Evolutionary conservation across 2,113 vertebrate genomes (phyloP), one percentile per base, ranked within the genome.

Genomic region (Probosciger aterrimus): DNA sequence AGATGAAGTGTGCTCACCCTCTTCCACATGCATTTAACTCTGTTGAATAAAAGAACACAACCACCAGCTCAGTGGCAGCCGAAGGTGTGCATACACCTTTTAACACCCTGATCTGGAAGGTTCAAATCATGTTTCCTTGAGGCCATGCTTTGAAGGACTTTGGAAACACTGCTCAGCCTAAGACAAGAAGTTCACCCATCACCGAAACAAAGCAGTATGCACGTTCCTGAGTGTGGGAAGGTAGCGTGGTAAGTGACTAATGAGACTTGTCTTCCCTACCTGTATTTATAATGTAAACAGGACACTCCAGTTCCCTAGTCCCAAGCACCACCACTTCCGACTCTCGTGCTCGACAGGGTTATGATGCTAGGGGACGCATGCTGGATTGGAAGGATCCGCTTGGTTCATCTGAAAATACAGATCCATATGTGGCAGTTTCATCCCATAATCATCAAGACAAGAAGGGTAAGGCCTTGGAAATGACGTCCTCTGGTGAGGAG

Each of bases 391-490:
- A 99, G 98, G 98, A 99, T 87, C 97, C 97, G 59, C 98, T 98
- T 91, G 97, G 97, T 96, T 98, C 98, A 97, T 98, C 98, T 91
- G 99, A 99, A 98, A 99, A 98, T 98, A 99, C 98, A 97, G 99
- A 99, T 96, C 98, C 99, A 95, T 99, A 99, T 98, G 98, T 99
- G 97, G 99, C 99, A 76, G 98, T 99, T 97, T 99, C 99, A 97
- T 99, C 99, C 97, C 98, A 99, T 99, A 99, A 99, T 98, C 99
- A 99, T 97, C 99, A 99, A 90, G 99, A 99, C 98, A 98, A 98
- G 98, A 99, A 99, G 98, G 99, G 99, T 99, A 99, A 99, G 99
- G 98, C 99, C 99, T 99, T 99, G 99, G 99, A 99, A 99, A 98
- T 95, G 94, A 97, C 75, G 52, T 97, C 97, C 97, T 98, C 88